phyloP scores from a whole-genome alignment of 2,797 vertebrate species.

The Lerista edwardsae region DNA sequence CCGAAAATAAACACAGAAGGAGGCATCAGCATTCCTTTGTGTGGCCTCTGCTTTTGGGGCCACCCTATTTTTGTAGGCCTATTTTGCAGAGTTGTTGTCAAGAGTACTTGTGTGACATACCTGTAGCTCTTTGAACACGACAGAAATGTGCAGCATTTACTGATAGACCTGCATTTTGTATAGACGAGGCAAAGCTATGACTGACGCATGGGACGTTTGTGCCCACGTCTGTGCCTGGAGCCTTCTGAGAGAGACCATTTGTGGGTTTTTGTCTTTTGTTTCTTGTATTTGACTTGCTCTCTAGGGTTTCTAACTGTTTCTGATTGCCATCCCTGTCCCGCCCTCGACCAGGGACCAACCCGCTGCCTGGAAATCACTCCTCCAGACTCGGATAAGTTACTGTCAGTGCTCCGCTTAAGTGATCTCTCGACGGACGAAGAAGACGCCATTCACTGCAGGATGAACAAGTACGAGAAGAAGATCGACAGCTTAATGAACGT shows the following conservation, averaged over 20 bases:
- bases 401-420: slow-evolving; percentile 81
- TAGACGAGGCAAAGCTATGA: not conserved
- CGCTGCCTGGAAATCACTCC: slow-evolving; percentile 82
- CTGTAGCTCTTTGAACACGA: not conserved
- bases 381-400: slow-evolving; percentile 77
- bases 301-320: not conserved
- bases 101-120: not conserved
- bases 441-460: slow-evolving; percentile 80
- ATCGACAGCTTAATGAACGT: slow-evolving; percentile 87
- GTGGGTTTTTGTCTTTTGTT: not conserved
- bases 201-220: no score
- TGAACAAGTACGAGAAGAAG: slow-evolving; percentile 88
- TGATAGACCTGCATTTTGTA: not conserved
- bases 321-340: slow-evolving; percentile 1
- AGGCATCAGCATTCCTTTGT: no score
- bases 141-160: not conserved
- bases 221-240: no score
- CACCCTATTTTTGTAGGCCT: no score
- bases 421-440: slow-evolving; percentile 90
- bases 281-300: not conserved
- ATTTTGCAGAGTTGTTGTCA: not conserved
- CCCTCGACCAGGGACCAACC: slow-evolving; percentile 78
- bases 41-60: no score
- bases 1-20: no score
- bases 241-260: not conserved